These are phyloP conservation scores for Atherix ibis DNA, from an alignment of 2,888 invertebrate species.

Conservation along the genomic window DNA sequence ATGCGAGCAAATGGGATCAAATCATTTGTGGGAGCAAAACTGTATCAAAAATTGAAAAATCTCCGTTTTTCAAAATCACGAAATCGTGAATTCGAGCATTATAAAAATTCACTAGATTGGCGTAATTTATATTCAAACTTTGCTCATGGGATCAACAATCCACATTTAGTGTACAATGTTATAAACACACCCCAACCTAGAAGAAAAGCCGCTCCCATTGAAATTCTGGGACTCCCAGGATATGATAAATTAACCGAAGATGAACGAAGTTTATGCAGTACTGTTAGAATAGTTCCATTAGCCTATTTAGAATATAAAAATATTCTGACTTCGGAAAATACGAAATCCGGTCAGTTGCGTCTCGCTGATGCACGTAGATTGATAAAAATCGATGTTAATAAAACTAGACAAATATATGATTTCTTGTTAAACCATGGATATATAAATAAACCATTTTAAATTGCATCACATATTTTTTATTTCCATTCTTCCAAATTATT, in stretches of 20 bases:
- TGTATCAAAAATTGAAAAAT: constrained; percentile 49
- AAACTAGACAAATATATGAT: constrained; percentile 76
- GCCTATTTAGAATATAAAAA: constrained; percentile 66
- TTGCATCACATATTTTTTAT: too few species aligned
- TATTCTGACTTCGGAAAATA: constrained; percentile 56
- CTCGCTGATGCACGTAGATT: constrained; percentile 68
- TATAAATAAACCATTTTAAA: constrained; percentile 41
- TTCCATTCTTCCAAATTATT: too few species aligned
- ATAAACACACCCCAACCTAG: constrained; percentile 14
- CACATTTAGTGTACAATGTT: too few species aligned
- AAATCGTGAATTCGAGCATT: constrained; percentile 15
- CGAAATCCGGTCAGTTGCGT: constrained; percentile 55
- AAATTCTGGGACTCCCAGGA: constrained; percentile 50
- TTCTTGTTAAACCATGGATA: constrained; percentile 56
- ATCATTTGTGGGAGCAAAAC: constrained; percentile 41
- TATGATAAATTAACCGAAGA: constrained; percentile 53
- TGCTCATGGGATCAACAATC: not conserved
- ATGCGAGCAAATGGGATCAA: constrained; percentile 56
- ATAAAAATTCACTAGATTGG: constrained; percentile 16
- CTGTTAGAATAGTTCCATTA: constrained; percentile 55
- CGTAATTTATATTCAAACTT: constrained; percentile 9
- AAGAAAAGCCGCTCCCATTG: constrained; percentile 28
- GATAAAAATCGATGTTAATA: constrained; percentile 86
- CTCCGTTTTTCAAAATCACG: constrained; percentile 26
- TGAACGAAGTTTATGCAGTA: constrained; percentile 65